Percentiles rank a stretch among this genome's conserved stretches.
phyloP scores from a whole-genome alignment of 2,888 invertebrate species.

The Drosophila meridiana region DNA sequence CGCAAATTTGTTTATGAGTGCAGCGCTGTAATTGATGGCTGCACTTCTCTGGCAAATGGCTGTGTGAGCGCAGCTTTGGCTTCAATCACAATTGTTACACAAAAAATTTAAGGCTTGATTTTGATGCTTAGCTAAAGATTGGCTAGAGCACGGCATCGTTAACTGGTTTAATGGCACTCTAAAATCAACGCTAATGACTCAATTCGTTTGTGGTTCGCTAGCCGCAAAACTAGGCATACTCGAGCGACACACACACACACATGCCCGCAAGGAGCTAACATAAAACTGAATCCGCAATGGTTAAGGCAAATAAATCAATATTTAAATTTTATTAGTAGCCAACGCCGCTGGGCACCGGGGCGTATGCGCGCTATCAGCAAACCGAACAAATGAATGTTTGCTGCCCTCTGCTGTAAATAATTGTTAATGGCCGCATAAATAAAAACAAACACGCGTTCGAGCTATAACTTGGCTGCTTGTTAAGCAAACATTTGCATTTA shows the following conservation, averaged over 20 bases:
- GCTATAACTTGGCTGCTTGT: conserved; percentile 42
- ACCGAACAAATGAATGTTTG: conserved; percentile 32
- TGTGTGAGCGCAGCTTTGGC: conserved; percentile 6
- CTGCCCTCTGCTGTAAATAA: conserved; percentile 48
- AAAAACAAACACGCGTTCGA: conserved; percentile 26
- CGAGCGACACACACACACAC: not conserved
- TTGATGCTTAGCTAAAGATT: conserved; percentile 6
- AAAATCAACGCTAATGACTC: conserved; percentile 72
- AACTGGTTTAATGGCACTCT: conserved; percentile 61
- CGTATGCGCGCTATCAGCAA: conserved; percentile 55
- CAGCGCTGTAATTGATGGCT: conserved; percentile 59
- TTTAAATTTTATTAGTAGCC: conserved; percentile 52
- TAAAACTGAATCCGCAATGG: conserved; percentile 38
- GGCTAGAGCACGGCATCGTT: conserved; percentile 43
- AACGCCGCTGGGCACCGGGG: conserved; percentile 34
- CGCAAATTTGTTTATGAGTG: conserved; percentile 73
- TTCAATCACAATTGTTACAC: conserved; percentile 13
- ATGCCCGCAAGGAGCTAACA: conserved; percentile 27
- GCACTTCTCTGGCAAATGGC: conserved; percentile 21
- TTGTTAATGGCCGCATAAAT: conserved; percentile 69
- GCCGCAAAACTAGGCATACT: conserved; percentile 20
- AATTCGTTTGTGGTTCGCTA: conserved; percentile 43
- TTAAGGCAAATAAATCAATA: conserved; percentile 57
- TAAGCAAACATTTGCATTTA: conserved; percentile 58
- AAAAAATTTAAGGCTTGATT: conserved; percentile 8